Base-by-base conservation (phyloP, 2,888 invertebrate species). In the Pristionchus fissidentatus region DNA sequence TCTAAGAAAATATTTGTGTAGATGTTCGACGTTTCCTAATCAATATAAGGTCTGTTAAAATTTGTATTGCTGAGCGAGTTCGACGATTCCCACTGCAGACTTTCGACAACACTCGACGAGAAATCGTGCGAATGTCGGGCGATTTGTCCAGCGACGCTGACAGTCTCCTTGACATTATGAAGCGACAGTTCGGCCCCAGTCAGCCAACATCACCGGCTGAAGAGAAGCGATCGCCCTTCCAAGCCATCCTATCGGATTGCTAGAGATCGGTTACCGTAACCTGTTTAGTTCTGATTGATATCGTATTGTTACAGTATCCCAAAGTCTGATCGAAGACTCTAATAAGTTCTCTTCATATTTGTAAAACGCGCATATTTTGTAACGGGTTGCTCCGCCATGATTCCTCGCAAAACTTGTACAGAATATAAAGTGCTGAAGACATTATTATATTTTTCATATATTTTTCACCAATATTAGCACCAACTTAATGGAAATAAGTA, bases 101-200 rank as follows among this genome's bases (percentile, higher is more conserved):
- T 5, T 88, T 84, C 84, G 87, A 89, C 79, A 80, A 83, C 10
- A 80, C 84, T 5, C 87, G 88, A 32, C 85, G 87, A 0, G 89
- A 89, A 70, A 85, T 89, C 26, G 87, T 89, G 38, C 77, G 89
- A 35, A 88, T 89, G 52, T 87, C 87, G 46, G 85, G 87, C 1
- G 88, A 89, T 60, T 77, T 89, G 46, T 85, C 89, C 4, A 85
- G 85, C 3, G 88, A 89, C 73, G 87, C 88, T 60, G 85, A 86
- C 26, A 85, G 85, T 57, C 86, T 88, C 5, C 86, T 83, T n/a
- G 55, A 41, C 29, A 60, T 81, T 1, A 60, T 84, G 32, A 55
- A 38, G 10, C 29, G 77, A 29, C 75, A 75, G 5, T 84, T 75
- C 62, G 43, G n/a, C 1, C 70, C 55, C 22, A 70, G 70, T 26